Evolutionary conservation across 1,140 invertebrate species (phyloP).

Genomic region (Drosophila asahinai): DNA sequence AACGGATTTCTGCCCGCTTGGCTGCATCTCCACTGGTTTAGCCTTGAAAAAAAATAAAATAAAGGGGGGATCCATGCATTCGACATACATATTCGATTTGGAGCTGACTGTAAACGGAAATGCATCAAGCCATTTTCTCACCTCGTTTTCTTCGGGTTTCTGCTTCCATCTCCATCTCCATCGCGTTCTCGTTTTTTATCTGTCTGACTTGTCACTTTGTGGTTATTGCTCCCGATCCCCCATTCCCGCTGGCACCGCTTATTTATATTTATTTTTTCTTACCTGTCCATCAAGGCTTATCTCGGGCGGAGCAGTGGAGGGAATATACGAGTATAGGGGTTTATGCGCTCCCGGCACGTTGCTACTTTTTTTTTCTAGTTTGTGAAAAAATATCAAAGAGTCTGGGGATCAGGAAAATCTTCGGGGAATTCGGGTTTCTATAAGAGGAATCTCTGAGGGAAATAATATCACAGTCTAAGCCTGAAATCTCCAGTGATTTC

Average conservation of each 20-base stretch:
- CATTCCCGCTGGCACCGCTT: neutral
- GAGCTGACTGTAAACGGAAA: conserved; percentile 44
- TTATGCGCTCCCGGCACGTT: conserved; percentile 11
- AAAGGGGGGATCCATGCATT: neutral
- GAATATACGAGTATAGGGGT: neutral
- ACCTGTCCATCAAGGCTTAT: conserved; percentile 45
- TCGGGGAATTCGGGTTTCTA: neutral
- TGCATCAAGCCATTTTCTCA: conserved; percentile 54
- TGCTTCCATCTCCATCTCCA: neutral
- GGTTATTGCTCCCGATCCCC: conserved; percentile 33
- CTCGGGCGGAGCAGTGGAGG: neutral
- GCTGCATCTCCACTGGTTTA: conserved; percentile 36
- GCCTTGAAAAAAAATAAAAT: conserved; percentile 37
- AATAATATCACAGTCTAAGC: too few species aligned
- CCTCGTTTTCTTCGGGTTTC: conserved; percentile 28
- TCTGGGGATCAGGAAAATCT: neutral
- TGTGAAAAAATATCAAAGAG: neutral
- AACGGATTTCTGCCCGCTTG: conserved; percentile 42
- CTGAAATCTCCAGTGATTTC: too few species aligned
- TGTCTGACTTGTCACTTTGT: conserved; percentile 46
- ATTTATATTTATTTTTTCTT: conserved; percentile 1
- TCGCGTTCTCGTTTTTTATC: conserved; percentile 31
- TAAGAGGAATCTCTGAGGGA: neutral
- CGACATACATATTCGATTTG: conserved; percentile 45
- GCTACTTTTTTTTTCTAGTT: neutral